Evolutionary conservation across 2,797 vertebrate genomes (phyloP).

Genomic region (Nasua narica): DNA sequence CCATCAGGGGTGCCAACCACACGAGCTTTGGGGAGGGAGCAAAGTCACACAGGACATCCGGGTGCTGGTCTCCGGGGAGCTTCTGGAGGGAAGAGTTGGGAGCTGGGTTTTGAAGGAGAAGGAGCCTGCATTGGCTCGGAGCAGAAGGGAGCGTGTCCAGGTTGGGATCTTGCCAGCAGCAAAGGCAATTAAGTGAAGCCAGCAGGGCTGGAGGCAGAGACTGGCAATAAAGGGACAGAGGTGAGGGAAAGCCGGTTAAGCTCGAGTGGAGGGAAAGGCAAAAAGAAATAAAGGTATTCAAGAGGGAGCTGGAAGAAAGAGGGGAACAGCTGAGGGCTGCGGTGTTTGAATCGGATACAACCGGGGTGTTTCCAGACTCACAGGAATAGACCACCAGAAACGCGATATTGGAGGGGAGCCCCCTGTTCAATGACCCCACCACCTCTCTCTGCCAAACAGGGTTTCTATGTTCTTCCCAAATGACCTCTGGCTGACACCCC

Average conservation of each 20-base stretch:
- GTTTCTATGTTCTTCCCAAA: background rate
- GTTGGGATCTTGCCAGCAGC: background rate
- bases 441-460: background rate
- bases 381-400: background rate
- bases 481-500: background rate
- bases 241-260: background rate
- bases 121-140: background rate
- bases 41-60: accelerated
- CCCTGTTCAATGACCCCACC: background rate
- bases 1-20: background rate
- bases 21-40: background rate
- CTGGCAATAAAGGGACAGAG: background rate
- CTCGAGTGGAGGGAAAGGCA: background rate
- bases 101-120: background rate
- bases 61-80: background rate
- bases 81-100: background rate
- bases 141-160: background rate
- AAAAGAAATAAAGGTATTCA: background rate
- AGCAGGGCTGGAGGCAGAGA: background rate
- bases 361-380: background rate
- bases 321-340: background rate
- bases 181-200: constrained; percentile 50
- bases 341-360: background rate
- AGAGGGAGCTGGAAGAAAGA: background rate
- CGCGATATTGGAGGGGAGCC: no score